Base-by-base conservation (phyloP, 2,113 vertebrate genomes). In the Jaculus jaculus region DNA sequence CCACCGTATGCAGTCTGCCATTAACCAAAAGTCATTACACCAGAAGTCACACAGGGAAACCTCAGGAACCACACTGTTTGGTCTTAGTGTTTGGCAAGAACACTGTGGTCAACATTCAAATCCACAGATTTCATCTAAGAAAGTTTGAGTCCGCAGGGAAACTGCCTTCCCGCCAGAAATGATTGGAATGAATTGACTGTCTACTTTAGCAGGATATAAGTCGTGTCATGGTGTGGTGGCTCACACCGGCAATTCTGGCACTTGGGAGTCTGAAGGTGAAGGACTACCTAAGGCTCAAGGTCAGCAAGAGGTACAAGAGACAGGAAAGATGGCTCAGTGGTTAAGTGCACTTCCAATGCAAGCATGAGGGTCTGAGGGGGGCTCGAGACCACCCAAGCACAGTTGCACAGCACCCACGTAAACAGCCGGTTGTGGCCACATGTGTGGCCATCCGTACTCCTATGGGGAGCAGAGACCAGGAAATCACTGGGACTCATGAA, bases 121-220 rank as follows among this genome's bases (percentile, higher is more conserved):
- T 78, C 79, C 65, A 93, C 69, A 95, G 37, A 66, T 42, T 75
- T 85, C 58, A 71, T 28, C 10, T 72, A 84, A 71, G 77, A 92
- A 65, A 63, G 18, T 63, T 37, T 83, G 16, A 9, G 65, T 84
- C 24, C 72, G 61, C 7, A 21, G 78, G 34, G 92, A 78, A 87
- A 69, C 82, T 0, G 60, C 1, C 87, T 63, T 37, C 32, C 72
- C 86, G 84, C 51, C 63, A 79, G 58, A 28, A 96, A 90, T 87
- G 69, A 95, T 75, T 66, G 30, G 28, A 94, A 21, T 20, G 79
- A 89, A 61, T 60, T 69, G 42, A 21, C 21, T 90, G 21, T 66
- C 63, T 54, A 92, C 32, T 87, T 90, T 58, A 74, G 30, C 87
- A 28, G 8, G n/a, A 47, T 89, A 42, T 1, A 47, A 77, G 37